Evolutionary conservation across 1,140 invertebrate genomes (phyloP), one percentile per base, ranked within the genome.

Genomic region (Pseudobourletiella spinata): DNA sequence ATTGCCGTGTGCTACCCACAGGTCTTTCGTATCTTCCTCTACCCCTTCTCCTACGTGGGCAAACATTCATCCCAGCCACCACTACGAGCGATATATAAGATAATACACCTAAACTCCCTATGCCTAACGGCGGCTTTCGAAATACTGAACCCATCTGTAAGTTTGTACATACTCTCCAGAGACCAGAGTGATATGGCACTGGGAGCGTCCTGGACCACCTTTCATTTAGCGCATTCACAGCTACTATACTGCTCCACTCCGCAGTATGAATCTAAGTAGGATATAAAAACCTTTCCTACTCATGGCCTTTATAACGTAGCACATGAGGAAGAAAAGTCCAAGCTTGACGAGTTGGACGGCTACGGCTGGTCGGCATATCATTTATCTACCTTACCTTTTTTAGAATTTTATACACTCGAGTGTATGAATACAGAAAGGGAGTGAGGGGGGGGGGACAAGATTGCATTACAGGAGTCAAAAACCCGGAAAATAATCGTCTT

Each of bases 1-100:
- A 67, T 67, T 67, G 61, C 64, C 57, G 52, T 57, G 55, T 64
- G 48, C 63, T 59, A 59, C 63, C 63, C 51, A 64, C 63, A 35
- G 59, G 43, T 42, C 35, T 42, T 14, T 14, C 35, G 18, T 42
- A 14, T 18, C 18, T 42, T 42, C 35, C 18, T 14, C 14, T 14
- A 18, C 11, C 35, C 22, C 46, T 25, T 20, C 18, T 48, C 16
- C 11, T 11, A 8, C 16, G 18, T n/a, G 8, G 6, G 24, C 46
- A 48, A 20, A 25, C 6, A 11, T 48, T 48, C 6, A 11, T 48
- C 46, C 24, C 16, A 48, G 18, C 3, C 14, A 11, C 29, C 29
- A 29, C 4, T 3, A 14, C 51, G 14, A 16, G 24, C 46, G 16
- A 15, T 20, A 11, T n/a, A 11, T n/a, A 55, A 57, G 6, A 57